phyloP scores from a whole-genome alignment of 2,888 invertebrate species.

The Sipha maydis region DNA sequence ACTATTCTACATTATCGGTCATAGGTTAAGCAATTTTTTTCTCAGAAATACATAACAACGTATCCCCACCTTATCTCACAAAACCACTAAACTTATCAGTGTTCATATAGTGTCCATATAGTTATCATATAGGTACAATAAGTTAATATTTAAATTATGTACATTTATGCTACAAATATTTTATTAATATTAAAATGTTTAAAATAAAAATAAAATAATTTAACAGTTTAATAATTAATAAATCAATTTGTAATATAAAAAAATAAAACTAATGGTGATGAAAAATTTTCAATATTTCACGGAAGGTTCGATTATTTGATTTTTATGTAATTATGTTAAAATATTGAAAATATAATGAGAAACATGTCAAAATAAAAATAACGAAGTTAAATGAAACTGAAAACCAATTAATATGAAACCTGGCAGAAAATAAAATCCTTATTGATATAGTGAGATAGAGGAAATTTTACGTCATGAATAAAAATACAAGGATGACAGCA shows the following conservation, averaged over 20 bases:
- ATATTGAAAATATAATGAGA: neutral
- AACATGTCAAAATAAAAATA: neutral
- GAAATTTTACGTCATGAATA: conserved; percentile 17
- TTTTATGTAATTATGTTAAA: neutral
- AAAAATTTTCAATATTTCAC: neutral
- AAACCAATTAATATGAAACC: neutral
- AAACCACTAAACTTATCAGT: neutral
- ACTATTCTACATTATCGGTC: conserved; percentile 16
- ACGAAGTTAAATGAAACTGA: neutral
- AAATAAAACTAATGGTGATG: neutral
- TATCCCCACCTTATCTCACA: neutral
- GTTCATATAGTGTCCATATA: no score
- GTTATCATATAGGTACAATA: neutral
- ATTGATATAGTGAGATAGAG: neutral
- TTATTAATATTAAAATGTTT: neutral
- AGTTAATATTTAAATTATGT: neutral
- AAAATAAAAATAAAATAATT: neutral
- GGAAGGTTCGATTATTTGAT: neutral
- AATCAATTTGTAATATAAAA: neutral
- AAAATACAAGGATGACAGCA: neutral
- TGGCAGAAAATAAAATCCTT: neutral
- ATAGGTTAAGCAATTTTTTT: conserved; percentile 42
- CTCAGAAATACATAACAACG: conserved; percentile 15
- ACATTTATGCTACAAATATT: neutral
- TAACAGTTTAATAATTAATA: neutral